phyloP scores from a whole-genome alignment of 2,113 vertebrate species.

The Planiliza haematocheilus region DNA sequence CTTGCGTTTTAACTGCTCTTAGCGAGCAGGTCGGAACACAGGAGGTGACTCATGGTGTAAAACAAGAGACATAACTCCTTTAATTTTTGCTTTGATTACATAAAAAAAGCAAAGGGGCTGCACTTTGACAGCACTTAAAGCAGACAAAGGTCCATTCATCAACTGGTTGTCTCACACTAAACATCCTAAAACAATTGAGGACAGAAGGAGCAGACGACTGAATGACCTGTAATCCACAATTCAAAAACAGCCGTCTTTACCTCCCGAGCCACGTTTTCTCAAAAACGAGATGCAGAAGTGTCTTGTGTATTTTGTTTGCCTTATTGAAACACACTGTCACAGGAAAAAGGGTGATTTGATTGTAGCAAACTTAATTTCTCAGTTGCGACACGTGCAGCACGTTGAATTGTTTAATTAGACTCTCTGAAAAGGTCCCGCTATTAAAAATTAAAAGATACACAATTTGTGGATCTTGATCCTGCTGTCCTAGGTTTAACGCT shows the following conservation, averaged over 20 bases:
- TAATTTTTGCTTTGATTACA: background rate
- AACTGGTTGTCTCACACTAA: background rate
- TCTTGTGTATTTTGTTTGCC: background rate
- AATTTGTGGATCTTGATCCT: background rate
- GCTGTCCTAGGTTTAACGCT: background rate
- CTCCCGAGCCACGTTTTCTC: background rate
- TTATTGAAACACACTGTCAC: background rate
- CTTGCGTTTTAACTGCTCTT: conserved; percentile 26
- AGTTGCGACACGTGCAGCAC: background rate
- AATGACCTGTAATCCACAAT: background rate
- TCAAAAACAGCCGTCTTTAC: background rate
- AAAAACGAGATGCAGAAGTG: background rate
- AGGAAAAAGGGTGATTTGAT: background rate
- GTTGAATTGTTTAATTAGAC: no score
- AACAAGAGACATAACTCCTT: background rate
- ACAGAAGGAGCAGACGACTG: background rate
- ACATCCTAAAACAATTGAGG: background rate
- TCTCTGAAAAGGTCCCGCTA: background rate
- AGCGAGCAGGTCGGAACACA: conserved; percentile 11
- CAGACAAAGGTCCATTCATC: background rate
- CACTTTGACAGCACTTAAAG: background rate
- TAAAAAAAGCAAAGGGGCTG: background rate
- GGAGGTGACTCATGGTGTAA: background rate
- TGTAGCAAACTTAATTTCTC: conserved; percentile 1
- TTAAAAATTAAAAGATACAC: background rate